A percentile compares a stretch with the other conserved stretches of the same genome.
Conservation (phyloP, 2,797 vertebrate genomes). For the Lateolabrax maculatus region DNA sequence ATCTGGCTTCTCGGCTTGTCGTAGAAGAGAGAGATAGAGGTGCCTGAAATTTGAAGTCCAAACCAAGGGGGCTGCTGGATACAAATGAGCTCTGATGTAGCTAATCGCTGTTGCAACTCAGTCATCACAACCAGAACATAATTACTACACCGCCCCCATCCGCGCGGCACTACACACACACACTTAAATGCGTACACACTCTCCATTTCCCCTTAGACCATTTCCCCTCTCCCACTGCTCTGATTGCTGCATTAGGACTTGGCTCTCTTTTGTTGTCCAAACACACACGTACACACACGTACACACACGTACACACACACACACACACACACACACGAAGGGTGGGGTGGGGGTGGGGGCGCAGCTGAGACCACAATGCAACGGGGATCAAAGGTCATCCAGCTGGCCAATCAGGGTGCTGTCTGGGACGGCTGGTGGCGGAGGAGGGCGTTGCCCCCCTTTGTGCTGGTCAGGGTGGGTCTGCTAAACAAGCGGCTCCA, state of each 20-base stretch:
- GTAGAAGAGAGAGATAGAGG: not conserved
- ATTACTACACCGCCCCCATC: conserved; percentile 58
- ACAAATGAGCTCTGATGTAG: conserved; percentile 38
- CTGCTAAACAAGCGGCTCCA: conserved; percentile 76
- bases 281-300: conserved; percentile 50
- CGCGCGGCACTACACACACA: conserved; percentile 24
- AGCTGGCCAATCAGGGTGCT: conserved; percentile 77
- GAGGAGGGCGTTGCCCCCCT: conserved; percentile 72
- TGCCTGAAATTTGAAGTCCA: not conserved
- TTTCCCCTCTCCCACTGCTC: conserved; percentile 65
- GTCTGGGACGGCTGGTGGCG: conserved; percentile 64
- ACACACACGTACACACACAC: conserved; percentile 41
- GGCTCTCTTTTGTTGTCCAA: conserved; percentile 73
- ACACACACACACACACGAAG: conserved; percentile 45
- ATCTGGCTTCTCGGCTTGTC: not conserved
- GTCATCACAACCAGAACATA: conserved; percentile 61
- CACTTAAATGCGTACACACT: not conserved
- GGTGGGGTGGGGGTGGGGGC: conserved; percentile 49
- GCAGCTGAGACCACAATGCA: conserved; percentile 83
- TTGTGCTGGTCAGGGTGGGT: conserved; percentile 83
- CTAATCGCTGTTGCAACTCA: conserved; percentile 58
- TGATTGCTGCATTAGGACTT: conserved; percentile 75
- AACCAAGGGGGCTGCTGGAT: conserved; percentile 16
- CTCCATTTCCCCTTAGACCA: conserved; percentile 64
- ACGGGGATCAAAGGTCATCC: conserved; percentile 80